A percentile compares a stretch with the other conserved stretches of the same genome.
Evolutionary conservation across 2,888 invertebrate genomes (phyloP).

Genomic region (Blastobasis adustella): DNA sequence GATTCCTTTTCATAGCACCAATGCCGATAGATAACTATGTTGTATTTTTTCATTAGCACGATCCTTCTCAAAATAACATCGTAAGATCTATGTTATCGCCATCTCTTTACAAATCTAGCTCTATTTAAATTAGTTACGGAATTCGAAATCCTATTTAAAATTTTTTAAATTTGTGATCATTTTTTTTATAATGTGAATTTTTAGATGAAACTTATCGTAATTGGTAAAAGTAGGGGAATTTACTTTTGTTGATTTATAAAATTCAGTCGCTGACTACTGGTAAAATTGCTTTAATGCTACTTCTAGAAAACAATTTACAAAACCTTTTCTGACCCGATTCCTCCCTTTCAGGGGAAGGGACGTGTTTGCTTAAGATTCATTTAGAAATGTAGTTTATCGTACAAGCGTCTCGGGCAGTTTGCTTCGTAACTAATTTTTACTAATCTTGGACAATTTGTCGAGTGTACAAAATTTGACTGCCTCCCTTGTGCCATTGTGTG

Average conservation of each 20-base stretch:
- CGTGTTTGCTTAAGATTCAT: conserved; percentile 24
- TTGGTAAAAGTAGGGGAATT: conserved; percentile 58
- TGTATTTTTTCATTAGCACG: conserved; percentile 37
- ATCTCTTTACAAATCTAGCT: conserved; percentile 41
- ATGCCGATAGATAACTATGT: conserved; percentile 45
- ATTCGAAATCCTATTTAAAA: conserved; percentile 26
- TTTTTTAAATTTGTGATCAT: conserved; percentile 30
- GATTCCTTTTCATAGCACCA: conserved; percentile 59
- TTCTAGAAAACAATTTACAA: conserved; percentile 66
- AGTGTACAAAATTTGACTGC: conserved; percentile 44
- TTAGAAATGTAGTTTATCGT: conserved; percentile 30
- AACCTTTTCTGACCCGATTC: conserved; percentile 43
- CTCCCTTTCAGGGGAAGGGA: conserved; percentile 37
- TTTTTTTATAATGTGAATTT: conserved; percentile 47
- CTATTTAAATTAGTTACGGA: conserved; percentile 46
- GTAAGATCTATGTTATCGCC: conserved; percentile 54
- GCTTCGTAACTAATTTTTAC: conserved; percentile 40
- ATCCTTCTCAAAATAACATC: conserved; percentile 39
- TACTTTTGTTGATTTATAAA: conserved; percentile 45
- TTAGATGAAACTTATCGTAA: conserved; percentile 53
- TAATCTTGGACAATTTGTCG: conserved; percentile 29
- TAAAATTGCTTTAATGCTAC: conserved; percentile 60
- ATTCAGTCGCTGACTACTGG: conserved; percentile 71
- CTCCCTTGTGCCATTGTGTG: conserved; percentile 69
- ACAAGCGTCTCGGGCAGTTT: conserved; percentile 46